These are phyloP conservation scores for Bergia sp. DNA, from an alignment of 92 coral and sea anemone genomes.

Conservation along the genomic window DNA sequence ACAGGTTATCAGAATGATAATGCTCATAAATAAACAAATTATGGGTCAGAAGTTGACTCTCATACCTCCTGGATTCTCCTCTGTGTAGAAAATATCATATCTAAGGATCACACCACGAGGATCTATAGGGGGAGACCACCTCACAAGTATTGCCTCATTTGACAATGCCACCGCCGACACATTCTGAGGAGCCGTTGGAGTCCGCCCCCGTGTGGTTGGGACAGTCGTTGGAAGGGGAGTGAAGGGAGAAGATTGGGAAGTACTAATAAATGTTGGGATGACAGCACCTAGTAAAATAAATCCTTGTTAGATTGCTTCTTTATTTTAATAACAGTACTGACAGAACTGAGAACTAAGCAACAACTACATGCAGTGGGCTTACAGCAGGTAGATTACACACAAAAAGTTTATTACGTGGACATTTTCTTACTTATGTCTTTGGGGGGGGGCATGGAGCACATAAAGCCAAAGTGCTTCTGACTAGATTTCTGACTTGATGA, in stretches of 20 bases:
- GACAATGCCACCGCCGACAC: constrained; percentile 34
- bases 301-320: neutral
- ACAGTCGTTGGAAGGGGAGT: neutral
- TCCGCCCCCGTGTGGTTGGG: constrained; percentile 16
- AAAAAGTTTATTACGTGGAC: too few species aligned
- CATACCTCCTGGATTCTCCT: constrained; percentile 25
- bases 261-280: constrained; percentile 1
- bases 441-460: too few species aligned
- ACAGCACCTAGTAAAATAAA: constrained; percentile 13
- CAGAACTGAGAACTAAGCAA: too few species aligned
- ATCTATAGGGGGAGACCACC: constrained; percentile 19
- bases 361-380: too few species aligned
- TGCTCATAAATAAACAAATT: neutral
- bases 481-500: too few species aligned
- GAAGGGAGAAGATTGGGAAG: neutral
- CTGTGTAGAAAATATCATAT: constrained; percentile 12
- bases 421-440: too few species aligned
- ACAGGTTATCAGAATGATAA: neutral
- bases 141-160: constrained; percentile 31
- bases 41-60: neutral
- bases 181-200: constrained; percentile 30
- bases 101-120: neutral
- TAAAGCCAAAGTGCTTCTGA: too few species aligned
- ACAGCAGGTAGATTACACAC: too few species aligned
- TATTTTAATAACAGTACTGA: neutral